Conservation (phyloP, 2,113 vertebrate species). For the Pygoscelis antarcticus region DNA sequence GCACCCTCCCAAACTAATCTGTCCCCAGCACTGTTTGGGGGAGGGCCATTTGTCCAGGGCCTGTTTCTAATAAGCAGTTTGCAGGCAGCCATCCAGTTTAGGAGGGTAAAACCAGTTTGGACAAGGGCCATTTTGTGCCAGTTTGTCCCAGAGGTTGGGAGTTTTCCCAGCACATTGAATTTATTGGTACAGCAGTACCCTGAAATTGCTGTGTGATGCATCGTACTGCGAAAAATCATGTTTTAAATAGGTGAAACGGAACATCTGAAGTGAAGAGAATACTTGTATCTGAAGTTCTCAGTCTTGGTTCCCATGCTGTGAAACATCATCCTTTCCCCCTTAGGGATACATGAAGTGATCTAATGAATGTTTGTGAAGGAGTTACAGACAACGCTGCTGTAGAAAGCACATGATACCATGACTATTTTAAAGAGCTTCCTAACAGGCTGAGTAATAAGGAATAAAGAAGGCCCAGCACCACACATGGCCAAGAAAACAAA, state of each 20-base stretch:
- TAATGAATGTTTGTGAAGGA: not conserved
- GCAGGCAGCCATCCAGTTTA: not conserved
- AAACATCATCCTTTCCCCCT: not conserved
- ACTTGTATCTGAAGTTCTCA: not conserved
- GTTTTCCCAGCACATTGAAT: not conserved
- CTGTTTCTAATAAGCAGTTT: not conserved
- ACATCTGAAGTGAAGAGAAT: not conserved
- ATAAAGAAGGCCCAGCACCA: not conserved
- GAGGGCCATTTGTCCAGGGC: not conserved
- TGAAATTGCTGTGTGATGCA: not conserved
- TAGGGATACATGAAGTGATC: not conserved
- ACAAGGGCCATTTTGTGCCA: not conserved
- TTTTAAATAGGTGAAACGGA: not conserved
- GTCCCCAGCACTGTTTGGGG: not conserved
- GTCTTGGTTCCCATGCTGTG: not conserved
- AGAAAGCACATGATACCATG: not conserved
- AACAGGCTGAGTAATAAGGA: not conserved
- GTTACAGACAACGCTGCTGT: not conserved
- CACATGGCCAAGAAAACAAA: not conserved
- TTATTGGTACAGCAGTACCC: not conserved
- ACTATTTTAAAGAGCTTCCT: not conserved
- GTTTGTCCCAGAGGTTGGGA: not conserved
- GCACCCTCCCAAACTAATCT: not conserved
- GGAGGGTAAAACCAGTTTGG: not conserved
- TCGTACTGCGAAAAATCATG: fast-evolving